Conservation (phyloP, 2,888 invertebrate species). For the Morinoia aosen region DNA sequence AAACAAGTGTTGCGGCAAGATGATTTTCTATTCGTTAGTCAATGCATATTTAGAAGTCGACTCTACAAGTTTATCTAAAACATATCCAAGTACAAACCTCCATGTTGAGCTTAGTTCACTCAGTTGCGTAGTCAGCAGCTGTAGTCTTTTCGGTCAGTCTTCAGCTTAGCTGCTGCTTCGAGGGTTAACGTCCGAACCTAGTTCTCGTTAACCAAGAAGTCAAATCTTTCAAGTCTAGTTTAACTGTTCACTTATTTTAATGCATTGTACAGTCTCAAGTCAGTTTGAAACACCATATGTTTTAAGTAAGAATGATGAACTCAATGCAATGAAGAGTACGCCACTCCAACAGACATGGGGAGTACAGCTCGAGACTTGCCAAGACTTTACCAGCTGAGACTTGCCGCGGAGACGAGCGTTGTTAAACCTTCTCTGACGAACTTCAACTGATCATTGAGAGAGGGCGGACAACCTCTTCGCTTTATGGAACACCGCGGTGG, state of each 20-base stretch:
- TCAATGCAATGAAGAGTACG: neutral
- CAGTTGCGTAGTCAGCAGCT: neutral
- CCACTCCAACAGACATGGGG: neutral
- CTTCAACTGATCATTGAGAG: neutral
- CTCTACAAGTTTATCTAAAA: neutral
- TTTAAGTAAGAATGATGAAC: neutral
- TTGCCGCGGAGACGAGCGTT: neutral
- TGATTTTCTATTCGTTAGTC: neutral
- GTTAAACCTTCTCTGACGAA: neutral
- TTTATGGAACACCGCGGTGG: neutral
- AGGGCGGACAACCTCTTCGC: neutral
- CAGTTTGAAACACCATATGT: neutral
- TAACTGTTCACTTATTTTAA: neutral
- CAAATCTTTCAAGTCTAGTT: neutral
- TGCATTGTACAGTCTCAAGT: neutral
- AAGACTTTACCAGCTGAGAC: neutral
- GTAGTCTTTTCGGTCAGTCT: conserved; percentile 2
- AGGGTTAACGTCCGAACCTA: neutral
- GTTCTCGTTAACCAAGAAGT: neutral
- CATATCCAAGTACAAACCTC: neutral
- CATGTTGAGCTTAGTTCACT: neutral
- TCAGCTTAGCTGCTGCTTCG: neutral
- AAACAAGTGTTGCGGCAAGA: too few species aligned
- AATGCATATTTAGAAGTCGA: neutral
- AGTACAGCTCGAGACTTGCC: neutral